Evolutionary conservation across 2,113 vertebrate species (phyloP), one percentile per base, ranked within the genome.

Genomic region (Caranx melampygus): DNA sequence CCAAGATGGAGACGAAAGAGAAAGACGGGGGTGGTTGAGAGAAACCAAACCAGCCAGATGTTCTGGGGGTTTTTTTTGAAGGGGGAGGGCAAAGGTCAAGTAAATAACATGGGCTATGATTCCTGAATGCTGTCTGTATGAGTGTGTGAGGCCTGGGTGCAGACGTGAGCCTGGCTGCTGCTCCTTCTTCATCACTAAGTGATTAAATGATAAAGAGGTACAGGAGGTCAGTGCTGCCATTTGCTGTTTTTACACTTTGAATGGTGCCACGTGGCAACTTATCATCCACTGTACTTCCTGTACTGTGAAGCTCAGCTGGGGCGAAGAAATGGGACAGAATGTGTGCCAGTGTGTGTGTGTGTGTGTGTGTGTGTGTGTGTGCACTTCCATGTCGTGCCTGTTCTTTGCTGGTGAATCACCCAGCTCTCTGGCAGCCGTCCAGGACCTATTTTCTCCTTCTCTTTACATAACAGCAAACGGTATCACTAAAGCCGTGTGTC

Each of bases 391-490:
- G 88, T 91, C 44, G 85, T 87, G 88, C 85, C 74, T 91, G 91
- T 88, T 89, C 86, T 76, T 83, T 83, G 78, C 85, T 67, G 86
- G 92, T 94, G 93, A 94, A 90, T 95, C 93, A 93, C 78, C 80
- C 85, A 85, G 85, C 72, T 90, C 89, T 78, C 90, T 94, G 95
- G 94, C 93, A 92, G 79, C 40, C 7, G 40, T 89, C 94, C 94
- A 95, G 82, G 86, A 87, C 88, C 92, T 94, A 92, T 94, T 95
- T 94, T 92, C 89, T 91, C 91, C 84, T 90, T 89, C 85, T 92
- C 84, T 93, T 95, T 94, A 94, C 93, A 91, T 94, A 94, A 95
- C 84, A 89, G 81, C 82, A 80, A 89, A 88, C 83, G 82, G 73
- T 87, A 82, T 85, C 87, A 85, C 85, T 72, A 58, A 86, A 76